Conservation (phyloP, 2,888 invertebrate genomes). For the Eucera pruinosa region DNA sequence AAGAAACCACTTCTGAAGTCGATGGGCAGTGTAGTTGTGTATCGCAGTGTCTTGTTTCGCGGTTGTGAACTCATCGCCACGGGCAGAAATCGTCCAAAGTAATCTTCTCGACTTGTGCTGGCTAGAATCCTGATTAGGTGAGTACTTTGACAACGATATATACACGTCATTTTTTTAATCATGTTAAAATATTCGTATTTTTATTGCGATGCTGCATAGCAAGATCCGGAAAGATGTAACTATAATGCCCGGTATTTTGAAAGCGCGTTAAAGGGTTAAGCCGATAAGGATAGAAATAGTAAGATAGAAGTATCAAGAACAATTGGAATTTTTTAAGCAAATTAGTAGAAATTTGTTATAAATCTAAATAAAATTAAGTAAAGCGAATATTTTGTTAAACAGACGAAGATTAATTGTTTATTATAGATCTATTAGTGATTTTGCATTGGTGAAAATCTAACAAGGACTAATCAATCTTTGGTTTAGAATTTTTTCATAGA, state of each 20-base stretch:
- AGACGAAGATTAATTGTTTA: too few species aligned
- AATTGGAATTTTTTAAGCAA: too few species aligned
- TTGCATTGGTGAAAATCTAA: slow-evolving; percentile 13
- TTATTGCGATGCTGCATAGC: background rate
- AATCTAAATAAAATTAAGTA: too few species aligned
- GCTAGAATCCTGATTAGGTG: slow-evolving; percentile 45
- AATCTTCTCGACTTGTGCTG: slow-evolving; percentile 2
- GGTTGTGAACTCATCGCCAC: slow-evolving; percentile 34
- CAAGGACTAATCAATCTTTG: slow-evolving; percentile 42
- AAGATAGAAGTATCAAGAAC: too few species aligned
- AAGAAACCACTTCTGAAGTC: slow-evolving; percentile 26
- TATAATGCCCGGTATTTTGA: slow-evolving; percentile 40
- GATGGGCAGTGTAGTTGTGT: slow-evolving; percentile 48
- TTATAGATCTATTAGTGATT: too few species aligned
- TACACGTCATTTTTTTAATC: background rate
- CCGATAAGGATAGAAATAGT: too few species aligned
- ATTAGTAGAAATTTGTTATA: too few species aligned
- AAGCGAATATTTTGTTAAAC: too few species aligned
- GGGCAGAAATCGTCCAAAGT: slow-evolving; percentile 16
- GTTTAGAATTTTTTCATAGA: too few species aligned
- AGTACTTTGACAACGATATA: background rate
- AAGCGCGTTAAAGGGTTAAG: too few species aligned
- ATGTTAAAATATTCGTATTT: background rate
- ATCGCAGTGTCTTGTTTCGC: slow-evolving; percentile 52
- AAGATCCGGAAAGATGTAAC: slow-evolving; percentile 32